These are phyloP conservation scores for Tenebrosternarchus preto DNA, from an alignment of 2,113 vertebrate genomes.

Conservation along the genomic window DNA sequence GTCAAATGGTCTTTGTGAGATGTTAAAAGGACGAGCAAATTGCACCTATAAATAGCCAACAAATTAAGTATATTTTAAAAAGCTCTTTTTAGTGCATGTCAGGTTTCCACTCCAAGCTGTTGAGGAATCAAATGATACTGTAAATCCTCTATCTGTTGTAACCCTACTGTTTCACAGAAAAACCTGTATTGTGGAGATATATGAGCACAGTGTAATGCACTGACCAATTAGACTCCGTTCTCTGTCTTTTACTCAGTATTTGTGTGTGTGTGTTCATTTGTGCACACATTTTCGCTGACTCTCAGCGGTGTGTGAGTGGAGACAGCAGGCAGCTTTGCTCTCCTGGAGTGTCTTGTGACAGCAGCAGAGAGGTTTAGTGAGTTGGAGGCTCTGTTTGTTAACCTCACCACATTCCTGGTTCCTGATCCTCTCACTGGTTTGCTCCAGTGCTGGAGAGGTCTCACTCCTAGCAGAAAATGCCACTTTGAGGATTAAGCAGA, in stretches of 20 bases:
- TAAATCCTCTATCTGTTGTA: no score
- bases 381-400: constrained; percentile 59
- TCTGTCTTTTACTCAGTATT: not conserved
- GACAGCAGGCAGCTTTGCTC: constrained; percentile 56
- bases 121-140: not conserved
- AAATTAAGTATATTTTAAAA: not conserved
- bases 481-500: not conserved
- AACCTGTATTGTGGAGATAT: not conserved
- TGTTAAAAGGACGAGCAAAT: not conserved
- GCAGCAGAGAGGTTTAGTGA: constrained; percentile 55
- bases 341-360: constrained; percentile 47
- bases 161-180: no score
- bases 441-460: constrained; percentile 23
- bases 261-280: not conserved
- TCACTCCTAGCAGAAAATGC: not conserved
- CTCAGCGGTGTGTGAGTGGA: constrained; percentile 33
- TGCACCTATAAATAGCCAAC: not conserved
- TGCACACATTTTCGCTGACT: not conserved
- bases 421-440: constrained; percentile 40
- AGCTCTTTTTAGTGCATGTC: not conserved
- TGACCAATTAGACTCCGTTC: not conserved
- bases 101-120: not conserved
- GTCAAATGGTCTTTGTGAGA: constrained; percentile 9
- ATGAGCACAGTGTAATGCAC: not conserved
- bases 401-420: constrained; percentile 54